A percentile compares a stretch with the other conserved stretches of the same genome.
Evolutionary conservation across 2,888 invertebrate species (phyloP).

Genomic region (Microctonus brassicae): DNA sequence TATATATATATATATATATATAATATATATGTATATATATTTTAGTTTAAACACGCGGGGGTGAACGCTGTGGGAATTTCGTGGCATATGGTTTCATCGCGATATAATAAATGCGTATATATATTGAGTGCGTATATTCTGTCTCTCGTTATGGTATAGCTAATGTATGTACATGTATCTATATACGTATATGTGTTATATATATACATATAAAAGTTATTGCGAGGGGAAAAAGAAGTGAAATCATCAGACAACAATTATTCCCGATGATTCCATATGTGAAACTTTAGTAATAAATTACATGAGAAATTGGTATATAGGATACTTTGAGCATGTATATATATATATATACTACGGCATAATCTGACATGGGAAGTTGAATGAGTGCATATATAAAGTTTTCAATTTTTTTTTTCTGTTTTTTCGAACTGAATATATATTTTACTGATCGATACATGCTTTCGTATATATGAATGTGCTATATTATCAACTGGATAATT

Average conservation of each 20-base stretch:
- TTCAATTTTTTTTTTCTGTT: conserved; percentile 28
- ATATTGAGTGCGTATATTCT: conserved; percentile 14
- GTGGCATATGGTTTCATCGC: conserved; percentile 57
- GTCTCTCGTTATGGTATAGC: conserved; percentile 1
- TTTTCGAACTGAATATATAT: neutral
- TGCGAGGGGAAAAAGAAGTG: conserved; percentile 37
- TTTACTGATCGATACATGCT: neutral
- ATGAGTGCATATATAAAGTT: conserved; percentile 31
- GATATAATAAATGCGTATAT: conserved; percentile 20
- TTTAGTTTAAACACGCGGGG: conserved; percentile 25
- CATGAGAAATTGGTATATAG: conserved; percentile 57
- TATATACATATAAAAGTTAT: neutral
- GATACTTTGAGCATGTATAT: conserved; percentile 45
- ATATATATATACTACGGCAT: conserved; percentile 40
- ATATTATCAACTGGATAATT: conserved; percentile 2
- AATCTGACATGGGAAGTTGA: conserved; percentile 66
- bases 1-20: too few relatives aligned
- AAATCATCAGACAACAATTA: conserved; percentile 23
- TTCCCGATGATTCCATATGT: conserved; percentile 44
- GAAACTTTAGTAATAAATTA: conserved; percentile 40
- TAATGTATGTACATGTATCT: too few relatives aligned
- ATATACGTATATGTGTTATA: too few relatives aligned
- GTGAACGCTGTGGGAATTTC: conserved; percentile 57
- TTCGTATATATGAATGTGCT: neutral
- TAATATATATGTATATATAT: too few relatives aligned